Evolutionary conservation across 1,140 invertebrate genomes (phyloP), one percentile per base, ranked within the genome.

Genomic region (Drosophila triauraria): DNA sequence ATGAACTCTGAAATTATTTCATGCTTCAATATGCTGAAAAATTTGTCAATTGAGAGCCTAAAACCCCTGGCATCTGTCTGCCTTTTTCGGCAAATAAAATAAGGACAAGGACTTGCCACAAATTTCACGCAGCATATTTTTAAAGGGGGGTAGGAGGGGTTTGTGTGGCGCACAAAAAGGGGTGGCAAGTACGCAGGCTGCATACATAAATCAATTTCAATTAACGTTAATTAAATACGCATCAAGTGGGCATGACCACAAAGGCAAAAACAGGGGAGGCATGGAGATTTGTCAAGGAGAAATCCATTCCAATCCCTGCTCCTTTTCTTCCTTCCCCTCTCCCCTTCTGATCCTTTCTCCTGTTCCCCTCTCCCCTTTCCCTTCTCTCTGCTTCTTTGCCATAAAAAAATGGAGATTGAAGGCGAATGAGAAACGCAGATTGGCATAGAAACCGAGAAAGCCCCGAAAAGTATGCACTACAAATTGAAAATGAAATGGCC

Each of bases 201-300:
- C 85, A 91, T 90, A 85, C 78, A 91, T 90, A 91, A 90, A 90
- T 91, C 86, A 91, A 91, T 91, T 91, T 85, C 86, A 90, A 90
- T 91, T 90, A 90, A 86, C 85, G 79, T 90, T 90, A 90, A 90
- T 91, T 90, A 90, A 90, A 90, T 90, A 90, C 86, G 86, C 85
- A 90, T 90, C 76, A 90, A 90, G 86, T 90, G 86, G 86, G 81
- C 86, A 82, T 91, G 86, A 88, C 85, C 85, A 88, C 84, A 88
- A 72, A 68, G 69, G 64, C 78, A 78, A 76, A 57, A 67, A 27
- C 32, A 32, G 25, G 72, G 35, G 27, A 35, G 38, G 44, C 5
- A 3, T 10, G 8, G 32, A 20, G 32, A 20, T 54, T 54, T 38
- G 51, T 38, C n/a, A 35, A 30, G 40, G 51, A 38, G 10, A 25